Evolutionary conservation across 1,140 invertebrate species (phyloP).

Genomic region (Heliconius eleuchia): DNA sequence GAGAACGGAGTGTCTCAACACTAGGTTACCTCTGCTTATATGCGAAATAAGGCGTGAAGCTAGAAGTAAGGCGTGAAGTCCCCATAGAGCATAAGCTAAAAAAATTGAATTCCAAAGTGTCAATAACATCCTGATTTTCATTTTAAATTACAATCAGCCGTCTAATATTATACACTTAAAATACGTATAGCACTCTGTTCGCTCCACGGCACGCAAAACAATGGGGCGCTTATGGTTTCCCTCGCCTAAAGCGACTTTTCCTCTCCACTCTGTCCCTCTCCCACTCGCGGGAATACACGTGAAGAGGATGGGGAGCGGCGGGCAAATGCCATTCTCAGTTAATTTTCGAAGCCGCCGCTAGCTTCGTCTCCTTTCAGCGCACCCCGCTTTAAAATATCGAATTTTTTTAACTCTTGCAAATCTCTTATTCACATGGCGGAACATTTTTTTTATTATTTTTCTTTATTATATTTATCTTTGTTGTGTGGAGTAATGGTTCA

Average conservation of each 20-base stretch:
- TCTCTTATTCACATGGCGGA: constrained; percentile 24
- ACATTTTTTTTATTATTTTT: constrained; percentile 25
- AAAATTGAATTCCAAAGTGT: background rate
- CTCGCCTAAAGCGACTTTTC: constrained; percentile 70
- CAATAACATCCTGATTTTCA: constrained; percentile 56
- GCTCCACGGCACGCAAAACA: constrained; percentile 72
- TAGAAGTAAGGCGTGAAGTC: too few species aligned
- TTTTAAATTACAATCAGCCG: constrained; percentile 66
- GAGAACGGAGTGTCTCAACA: too few species aligned
- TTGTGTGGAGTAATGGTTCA: background rate
- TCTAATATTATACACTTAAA: constrained; percentile 49
- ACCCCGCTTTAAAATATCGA: constrained; percentile 47
- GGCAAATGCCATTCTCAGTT: constrained; percentile 72
- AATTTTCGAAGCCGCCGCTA: constrained; percentile 71
- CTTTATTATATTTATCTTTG: constrained; percentile 32
- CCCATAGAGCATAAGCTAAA: too few species aligned
- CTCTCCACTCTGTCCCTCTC: constrained; percentile 49
- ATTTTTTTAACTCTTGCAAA: constrained; percentile 48
- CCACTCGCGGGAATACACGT: constrained; percentile 36
- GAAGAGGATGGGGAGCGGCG: constrained; percentile 48
- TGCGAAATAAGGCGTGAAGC: too few species aligned
- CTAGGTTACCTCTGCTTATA: too few species aligned
- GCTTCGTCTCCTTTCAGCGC: constrained; percentile 55
- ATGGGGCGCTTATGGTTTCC: constrained; percentile 73
- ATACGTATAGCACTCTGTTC: constrained; percentile 59